These are phyloP conservation scores for Piscicola geometra DNA, from an alignment of 2,888 invertebrate genomes.

Conservation along the genomic window DNA sequence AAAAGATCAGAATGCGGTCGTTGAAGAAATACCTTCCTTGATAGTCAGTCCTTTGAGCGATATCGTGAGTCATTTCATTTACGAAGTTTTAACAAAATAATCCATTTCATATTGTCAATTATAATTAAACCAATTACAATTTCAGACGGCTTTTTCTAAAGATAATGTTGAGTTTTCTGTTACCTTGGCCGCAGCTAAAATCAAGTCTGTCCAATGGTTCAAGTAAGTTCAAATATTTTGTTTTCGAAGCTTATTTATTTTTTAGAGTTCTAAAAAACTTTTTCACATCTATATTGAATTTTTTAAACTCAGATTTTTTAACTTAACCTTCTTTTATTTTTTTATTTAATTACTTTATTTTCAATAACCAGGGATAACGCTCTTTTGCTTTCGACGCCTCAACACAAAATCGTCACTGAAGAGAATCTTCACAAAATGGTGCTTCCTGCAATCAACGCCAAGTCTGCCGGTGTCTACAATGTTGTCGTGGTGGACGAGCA, in stretches of 20 bases:
- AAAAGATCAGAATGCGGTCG: too few relatives aligned
- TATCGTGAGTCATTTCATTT: too few relatives aligned
- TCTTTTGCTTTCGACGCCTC: slow-evolving; percentile 70
- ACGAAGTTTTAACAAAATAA: too few relatives aligned
- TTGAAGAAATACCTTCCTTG: too few relatives aligned
- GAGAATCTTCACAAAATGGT: slow-evolving; percentile 49
- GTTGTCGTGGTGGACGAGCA: slow-evolving; percentile 38
- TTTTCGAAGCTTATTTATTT: too few relatives aligned
- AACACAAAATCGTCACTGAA: slow-evolving; percentile 70
- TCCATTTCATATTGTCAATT: too few relatives aligned
- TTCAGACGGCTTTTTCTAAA: too few relatives aligned
- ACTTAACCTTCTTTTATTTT: slow-evolving; percentile 61
- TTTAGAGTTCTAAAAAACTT: too few relatives aligned
- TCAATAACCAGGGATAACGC: slow-evolving; percentile 66
- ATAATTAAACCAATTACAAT: too few relatives aligned
- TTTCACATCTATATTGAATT: too few relatives aligned
- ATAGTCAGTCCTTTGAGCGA: too few relatives aligned
- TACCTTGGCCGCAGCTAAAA: not conserved
- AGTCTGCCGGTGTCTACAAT: slow-evolving; percentile 52
- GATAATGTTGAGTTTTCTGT: not conserved
- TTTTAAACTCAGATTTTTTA: slow-evolving; percentile 74
- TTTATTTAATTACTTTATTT: not conserved
- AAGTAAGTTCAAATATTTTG: too few relatives aligned
- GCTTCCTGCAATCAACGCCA: slow-evolving; percentile 45
- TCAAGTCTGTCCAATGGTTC: slow-evolving; percentile 7